Evolutionary conservation across 2,888 invertebrate genomes (phyloP).

Genomic region (Drosophila eohydei): DNA sequence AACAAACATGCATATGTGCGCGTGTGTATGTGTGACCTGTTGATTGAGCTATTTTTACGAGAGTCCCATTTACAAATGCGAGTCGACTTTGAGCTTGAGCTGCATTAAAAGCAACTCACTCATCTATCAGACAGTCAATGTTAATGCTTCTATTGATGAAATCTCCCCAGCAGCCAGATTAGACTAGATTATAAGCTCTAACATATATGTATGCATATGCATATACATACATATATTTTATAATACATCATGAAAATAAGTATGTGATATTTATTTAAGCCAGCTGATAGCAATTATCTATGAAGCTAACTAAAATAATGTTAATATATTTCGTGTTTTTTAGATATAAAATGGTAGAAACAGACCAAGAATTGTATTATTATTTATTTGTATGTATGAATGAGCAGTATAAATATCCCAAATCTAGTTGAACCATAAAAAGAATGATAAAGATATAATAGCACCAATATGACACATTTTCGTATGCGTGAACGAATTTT

Average conservation of each 20-base stretch:
- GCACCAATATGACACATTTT: not conserved
- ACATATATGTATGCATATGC: not conserved
- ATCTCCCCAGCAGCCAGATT: slow-evolving; percentile 8
- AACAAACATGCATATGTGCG: not conserved
- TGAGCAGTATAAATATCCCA: not conserved
- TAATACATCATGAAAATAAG: not conserved
- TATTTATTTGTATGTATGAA: not conserved
- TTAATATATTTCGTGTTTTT: not conserved
- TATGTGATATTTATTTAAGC: slow-evolving; percentile 8
- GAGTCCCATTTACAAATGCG: slow-evolving; percentile 12
- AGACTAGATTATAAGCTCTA: slow-evolving; percentile 1
- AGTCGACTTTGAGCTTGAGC: slow-evolving; percentile 22
- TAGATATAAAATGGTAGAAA: not conserved
- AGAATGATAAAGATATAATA: not conserved
- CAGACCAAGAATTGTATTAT: not conserved
- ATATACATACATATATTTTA: not conserved
- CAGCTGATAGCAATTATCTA: slow-evolving; percentile 8
- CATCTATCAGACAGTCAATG: slow-evolving; percentile 5
- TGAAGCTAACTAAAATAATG: not conserved
- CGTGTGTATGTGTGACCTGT: slow-evolving; percentile 53
- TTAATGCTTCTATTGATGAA: slow-evolving; percentile 18
- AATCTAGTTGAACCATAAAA: not conserved
- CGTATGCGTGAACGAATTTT: no score
- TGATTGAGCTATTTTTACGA: slow-evolving; percentile 47
- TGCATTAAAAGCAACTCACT: slow-evolving; percentile 29